Conservation (phyloP, 2,113 vertebrate genomes). For the Bos indicus region DNA sequence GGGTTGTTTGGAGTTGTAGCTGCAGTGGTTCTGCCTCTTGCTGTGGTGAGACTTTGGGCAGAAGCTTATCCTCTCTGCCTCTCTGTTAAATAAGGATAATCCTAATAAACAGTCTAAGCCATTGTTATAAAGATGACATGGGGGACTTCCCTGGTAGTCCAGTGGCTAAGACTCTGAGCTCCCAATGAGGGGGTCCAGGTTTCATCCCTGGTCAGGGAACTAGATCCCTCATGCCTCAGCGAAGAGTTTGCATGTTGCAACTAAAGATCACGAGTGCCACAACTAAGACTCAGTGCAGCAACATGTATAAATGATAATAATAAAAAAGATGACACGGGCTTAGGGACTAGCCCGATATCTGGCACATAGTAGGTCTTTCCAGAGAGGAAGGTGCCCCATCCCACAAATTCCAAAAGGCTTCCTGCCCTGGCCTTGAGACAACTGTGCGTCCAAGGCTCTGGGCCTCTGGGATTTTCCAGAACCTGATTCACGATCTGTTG, state of each 20-base stretch:
- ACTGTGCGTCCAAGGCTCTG: neutral
- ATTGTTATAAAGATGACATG: too few relatives aligned
- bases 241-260: neutral
- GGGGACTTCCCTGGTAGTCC: neutral
- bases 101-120: neutral
- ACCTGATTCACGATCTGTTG: neutral
- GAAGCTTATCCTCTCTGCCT: neutral
- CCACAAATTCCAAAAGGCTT: neutral
- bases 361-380: neutral
- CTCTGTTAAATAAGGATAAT: neutral
- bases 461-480: slow-evolving; percentile 47
- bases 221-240: neutral
- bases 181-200: neutral
- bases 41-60: neutral
- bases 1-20: neutral
- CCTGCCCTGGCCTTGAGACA: neutral
- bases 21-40: neutral
- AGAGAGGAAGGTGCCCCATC: neutral
- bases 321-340: neutral
- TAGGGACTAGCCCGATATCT: neutral
- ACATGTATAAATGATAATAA: neutral
- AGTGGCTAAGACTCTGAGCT: neutral
- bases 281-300: neutral
- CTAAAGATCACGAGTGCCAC: neutral
- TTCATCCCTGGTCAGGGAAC: neutral